Percentiles rank a stretch among this genome's conserved stretches.
Conservation (phyloP, 2,797 vertebrate genomes). For the Onychomys leucogaster region DNA sequence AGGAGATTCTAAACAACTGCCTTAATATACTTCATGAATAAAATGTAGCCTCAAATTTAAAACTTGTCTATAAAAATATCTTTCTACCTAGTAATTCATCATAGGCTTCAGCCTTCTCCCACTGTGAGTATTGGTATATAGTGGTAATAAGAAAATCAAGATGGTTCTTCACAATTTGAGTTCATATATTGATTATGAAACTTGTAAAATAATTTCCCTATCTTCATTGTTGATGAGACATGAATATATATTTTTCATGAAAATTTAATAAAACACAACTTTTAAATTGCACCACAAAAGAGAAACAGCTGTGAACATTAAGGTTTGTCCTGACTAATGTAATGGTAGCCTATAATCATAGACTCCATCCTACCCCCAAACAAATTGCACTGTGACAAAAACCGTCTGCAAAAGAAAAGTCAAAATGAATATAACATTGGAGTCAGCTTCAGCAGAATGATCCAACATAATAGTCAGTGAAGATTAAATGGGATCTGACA, state of each 20-base stretch:
- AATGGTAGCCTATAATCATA: conserved; percentile 75
- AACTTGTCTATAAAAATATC: background rate
- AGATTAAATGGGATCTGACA: conserved; percentile 74
- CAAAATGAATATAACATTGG: conserved; percentile 63
- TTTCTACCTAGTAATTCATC: background rate
- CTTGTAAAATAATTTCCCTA: background rate
- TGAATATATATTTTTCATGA: conserved; percentile 63
- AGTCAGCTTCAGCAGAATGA: conserved; percentile 19
- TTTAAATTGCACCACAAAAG: conserved; percentile 74
- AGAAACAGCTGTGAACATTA: conserved; percentile 67
- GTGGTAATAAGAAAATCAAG: conserved; percentile 8
- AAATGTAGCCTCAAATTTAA: background rate
- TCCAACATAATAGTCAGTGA: conserved; percentile 70
- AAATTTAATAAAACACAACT: conserved; percentile 71
- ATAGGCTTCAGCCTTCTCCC: background rate
- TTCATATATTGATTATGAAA: background rate
- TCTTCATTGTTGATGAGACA: conserved; percentile 18
- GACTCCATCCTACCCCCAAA: conserved; percentile 69
- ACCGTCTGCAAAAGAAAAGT: conserved; percentile 66
- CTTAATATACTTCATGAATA: background rate
- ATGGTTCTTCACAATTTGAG: conserved; percentile 27
- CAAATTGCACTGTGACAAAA: conserved; percentile 79
- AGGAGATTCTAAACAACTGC: background rate
- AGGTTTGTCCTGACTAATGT: conserved; percentile 69
- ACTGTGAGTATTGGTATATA: conserved; percentile 23